Evolutionary conservation across 2,113 vertebrate species (phyloP).

Genomic region (Electrona antarctica): DNA sequence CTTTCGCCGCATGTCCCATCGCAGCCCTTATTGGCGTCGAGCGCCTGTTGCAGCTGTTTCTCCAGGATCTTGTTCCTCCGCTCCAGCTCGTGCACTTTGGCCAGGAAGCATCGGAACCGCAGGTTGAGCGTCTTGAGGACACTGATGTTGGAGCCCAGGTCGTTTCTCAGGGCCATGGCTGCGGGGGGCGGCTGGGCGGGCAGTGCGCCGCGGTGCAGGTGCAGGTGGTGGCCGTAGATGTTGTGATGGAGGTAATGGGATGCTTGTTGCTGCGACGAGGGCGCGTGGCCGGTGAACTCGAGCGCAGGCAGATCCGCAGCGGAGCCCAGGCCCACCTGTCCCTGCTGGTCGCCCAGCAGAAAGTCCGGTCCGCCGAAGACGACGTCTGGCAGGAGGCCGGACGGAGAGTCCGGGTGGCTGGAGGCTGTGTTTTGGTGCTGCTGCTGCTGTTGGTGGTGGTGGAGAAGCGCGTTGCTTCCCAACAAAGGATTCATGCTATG

Average conservation of each 20-base stretch:
- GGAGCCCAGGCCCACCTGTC: conserved; percentile 36
- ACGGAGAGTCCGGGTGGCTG: conserved; percentile 80
- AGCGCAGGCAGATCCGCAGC: conserved; percentile 50
- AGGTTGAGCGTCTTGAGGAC: conserved; percentile 95
- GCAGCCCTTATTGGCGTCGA: conserved; percentile 78
- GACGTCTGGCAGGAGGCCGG: conserved; percentile 71
- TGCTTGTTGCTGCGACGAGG: conserved; percentile 42
- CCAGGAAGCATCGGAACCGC: conserved; percentile 94
- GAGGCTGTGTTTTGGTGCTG: conserved; percentile 76
- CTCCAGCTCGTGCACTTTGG: conserved; percentile 95
- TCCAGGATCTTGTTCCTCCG: conserved; percentile 93
- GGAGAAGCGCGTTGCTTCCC: conserved; percentile 83
- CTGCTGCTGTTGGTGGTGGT: conserved; percentile 74
- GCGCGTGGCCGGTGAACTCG: conserved; percentile 48
- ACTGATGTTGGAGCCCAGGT: conserved; percentile 96
- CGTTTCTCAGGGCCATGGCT: conserved; percentile 94
- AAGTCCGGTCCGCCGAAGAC: conserved; percentile 68
- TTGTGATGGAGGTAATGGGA: conserved; percentile 55
- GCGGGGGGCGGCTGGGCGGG: conserved; percentile 79
- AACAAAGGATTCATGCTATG: conserved; percentile 92
- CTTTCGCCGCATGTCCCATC: conserved; percentile 60
- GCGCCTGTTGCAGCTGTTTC: conserved; percentile 92
- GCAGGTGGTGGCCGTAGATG: conserved; percentile 37
- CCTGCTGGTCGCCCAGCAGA: conserved; percentile 64
- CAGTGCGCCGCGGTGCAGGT: conserved; percentile 50